These are phyloP conservation scores for Crioceris asparagi DNA, from an alignment of 2,888 invertebrate species.

Conservation along the genomic window DNA sequence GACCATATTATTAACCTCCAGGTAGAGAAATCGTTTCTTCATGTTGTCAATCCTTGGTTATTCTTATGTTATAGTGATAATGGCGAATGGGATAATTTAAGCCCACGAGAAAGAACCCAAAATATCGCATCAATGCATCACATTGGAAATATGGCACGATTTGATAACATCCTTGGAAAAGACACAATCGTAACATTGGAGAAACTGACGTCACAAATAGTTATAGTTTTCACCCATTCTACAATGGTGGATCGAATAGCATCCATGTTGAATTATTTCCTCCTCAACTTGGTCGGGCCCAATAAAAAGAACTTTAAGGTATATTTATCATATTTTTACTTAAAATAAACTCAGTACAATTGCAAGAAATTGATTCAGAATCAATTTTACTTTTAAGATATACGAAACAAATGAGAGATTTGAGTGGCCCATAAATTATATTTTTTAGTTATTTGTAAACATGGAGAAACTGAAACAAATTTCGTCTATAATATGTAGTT, in stretches of 20 bases:
- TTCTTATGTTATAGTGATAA: conserved; percentile 43
- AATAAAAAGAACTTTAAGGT: conserved; percentile 87
- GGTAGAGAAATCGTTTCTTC: no score
- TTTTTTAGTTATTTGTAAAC: no score
- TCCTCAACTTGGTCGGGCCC: conserved; percentile 80
- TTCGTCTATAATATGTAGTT: no score
- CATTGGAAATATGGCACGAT: conserved; percentile 73
- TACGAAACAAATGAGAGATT: no score
- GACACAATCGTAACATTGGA: conserved; percentile 80
- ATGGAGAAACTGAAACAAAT: no score
- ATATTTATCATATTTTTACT: no score
- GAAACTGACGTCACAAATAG: conserved; percentile 64
- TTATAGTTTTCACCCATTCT: conserved; percentile 77
- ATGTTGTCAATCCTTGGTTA: no score
- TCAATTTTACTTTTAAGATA: no score
- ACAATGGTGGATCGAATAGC: conserved; percentile 89
- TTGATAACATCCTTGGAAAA: conserved; percentile 84
- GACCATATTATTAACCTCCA: no score
- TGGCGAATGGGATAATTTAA: conserved; percentile 63
- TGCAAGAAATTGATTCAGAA: no score
- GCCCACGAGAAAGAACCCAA: conserved; percentile 62
- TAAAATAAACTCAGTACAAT: no score
- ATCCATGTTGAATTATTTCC: conserved; percentile 91
- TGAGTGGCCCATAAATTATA: no score
- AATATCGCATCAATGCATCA: conserved; percentile 62